phyloP scores from a whole-genome alignment of 1,140 invertebrate genomes.

The Cotesia vestalis region DNA sequence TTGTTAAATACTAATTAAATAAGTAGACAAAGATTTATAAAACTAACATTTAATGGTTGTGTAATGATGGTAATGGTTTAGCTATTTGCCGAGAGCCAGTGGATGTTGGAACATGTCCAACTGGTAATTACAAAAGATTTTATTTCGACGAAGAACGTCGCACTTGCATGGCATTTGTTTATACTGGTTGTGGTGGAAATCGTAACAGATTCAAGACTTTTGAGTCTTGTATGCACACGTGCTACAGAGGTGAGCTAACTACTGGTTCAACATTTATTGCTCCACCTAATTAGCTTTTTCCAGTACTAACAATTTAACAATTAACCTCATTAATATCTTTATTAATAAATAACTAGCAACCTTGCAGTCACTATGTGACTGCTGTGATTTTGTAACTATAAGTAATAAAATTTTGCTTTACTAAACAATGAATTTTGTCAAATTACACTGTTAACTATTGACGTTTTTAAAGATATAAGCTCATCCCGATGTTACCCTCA shows the following conservation, averaged over 20 bases:
- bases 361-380: too few species aligned
- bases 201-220: conserved; percentile 80
- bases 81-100: conserved; percentile 74
- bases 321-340: too few species aligned
- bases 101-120: conserved; percentile 77
- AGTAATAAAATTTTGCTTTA: too few species aligned
- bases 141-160: conserved; percentile 80
- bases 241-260: conserved; percentile 63
- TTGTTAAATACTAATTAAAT: not conserved
- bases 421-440: too few species aligned
- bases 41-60: conserved; percentile 29
- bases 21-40: not conserved
- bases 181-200: conserved; percentile 83
- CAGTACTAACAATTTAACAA: too few species aligned
- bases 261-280: too few species aligned
- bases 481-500: too few species aligned
- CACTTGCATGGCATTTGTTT: conserved; percentile 80
- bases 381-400: too few species aligned
- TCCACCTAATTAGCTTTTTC: not conserved
- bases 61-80: conserved; percentile 49
- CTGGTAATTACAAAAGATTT: conserved; percentile 73
- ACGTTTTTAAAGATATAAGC: too few species aligned
- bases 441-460: too few species aligned
- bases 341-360: too few species aligned
- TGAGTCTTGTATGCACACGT: conserved; percentile 73